Evolutionary conservation across 2,113 vertebrate species (phyloP).

Genomic region (Salminus brasiliensis): DNA sequence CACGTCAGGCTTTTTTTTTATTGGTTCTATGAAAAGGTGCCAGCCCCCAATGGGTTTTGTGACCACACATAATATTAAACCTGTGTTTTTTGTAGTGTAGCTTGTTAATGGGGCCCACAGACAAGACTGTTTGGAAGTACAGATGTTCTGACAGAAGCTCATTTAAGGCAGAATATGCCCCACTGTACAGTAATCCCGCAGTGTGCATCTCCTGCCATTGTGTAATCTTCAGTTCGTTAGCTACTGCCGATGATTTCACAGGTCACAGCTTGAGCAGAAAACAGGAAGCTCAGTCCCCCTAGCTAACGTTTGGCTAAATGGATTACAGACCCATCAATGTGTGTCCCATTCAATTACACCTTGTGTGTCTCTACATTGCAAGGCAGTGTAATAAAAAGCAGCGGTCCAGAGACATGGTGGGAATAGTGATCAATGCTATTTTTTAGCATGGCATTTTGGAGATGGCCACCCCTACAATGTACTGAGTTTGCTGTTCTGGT

Average conservation of each 20-base stretch:
- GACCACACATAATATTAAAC: no score
- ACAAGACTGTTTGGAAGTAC: no score
- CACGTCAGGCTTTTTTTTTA: no score
- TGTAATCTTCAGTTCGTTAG: constrained; percentile 32
- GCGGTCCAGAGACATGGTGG: neutral
- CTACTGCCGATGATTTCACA: constrained; percentile 40
- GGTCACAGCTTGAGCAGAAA: constrained; percentile 43
- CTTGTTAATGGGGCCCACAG: no score
- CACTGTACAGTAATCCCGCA: constrained; percentile 17
- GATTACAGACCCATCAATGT: constrained; percentile 44
- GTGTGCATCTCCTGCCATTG: constrained; percentile 10
- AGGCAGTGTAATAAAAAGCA: constrained; percentile 2
- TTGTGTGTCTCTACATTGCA: neutral
- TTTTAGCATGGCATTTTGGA: neutral
- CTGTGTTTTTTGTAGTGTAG: no score
- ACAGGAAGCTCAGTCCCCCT: neutral
- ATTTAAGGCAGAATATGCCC: neutral
- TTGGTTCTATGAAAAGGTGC: no score
- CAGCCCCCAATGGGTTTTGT: no score
- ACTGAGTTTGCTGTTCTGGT: no score
- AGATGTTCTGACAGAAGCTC: no score
- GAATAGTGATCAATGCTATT: neutral
- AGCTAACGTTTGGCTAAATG: constrained; percentile 45
- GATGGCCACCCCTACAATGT: neutral
- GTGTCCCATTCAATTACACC: constrained; percentile 47